Percentiles rank a stretch among this genome's conserved stretches.
Evolutionary conservation across 1,140 invertebrate genomes (phyloP).

Genomic region (Drosophila saltans): DNA sequence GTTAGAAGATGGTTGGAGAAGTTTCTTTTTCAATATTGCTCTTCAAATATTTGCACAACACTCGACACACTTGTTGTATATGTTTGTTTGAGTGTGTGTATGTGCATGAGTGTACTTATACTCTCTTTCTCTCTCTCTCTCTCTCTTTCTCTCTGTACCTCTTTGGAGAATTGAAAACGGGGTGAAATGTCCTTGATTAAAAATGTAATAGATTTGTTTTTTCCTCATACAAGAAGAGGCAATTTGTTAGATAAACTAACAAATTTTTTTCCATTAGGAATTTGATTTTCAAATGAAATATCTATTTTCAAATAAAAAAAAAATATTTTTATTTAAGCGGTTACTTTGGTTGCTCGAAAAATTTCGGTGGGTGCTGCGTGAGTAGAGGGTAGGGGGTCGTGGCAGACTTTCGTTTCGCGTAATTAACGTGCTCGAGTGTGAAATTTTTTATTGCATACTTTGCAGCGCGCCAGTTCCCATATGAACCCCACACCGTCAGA

Average conservation of each 20-base stretch:
- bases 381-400: too few species aligned
- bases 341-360: background rate
- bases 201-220: constrained; percentile 7
- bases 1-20: constrained; percentile 9
- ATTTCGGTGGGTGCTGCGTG: background rate
- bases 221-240: background rate
- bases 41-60: constrained; percentile 61
- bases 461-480: constrained; percentile 39
- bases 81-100: background rate
- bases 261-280: constrained; percentile 1
- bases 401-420: constrained; percentile 24
- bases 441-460: constrained; percentile 80
- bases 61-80: constrained; percentile 68
- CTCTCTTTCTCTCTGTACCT: background rate
- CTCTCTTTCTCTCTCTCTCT: background rate
- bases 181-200: constrained; percentile 11
- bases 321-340: background rate
- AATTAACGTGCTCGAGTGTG: constrained; percentile 77
- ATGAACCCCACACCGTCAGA: background rate
- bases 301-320: background rate
- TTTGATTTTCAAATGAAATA: constrained; percentile 2
- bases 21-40: constrained; percentile 50
- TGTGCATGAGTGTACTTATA: background rate
- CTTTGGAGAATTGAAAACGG: background rate
- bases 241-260: background rate